Conservation (phyloP, 1,140 invertebrate species). For the Eufriesea mexicana region DNA sequence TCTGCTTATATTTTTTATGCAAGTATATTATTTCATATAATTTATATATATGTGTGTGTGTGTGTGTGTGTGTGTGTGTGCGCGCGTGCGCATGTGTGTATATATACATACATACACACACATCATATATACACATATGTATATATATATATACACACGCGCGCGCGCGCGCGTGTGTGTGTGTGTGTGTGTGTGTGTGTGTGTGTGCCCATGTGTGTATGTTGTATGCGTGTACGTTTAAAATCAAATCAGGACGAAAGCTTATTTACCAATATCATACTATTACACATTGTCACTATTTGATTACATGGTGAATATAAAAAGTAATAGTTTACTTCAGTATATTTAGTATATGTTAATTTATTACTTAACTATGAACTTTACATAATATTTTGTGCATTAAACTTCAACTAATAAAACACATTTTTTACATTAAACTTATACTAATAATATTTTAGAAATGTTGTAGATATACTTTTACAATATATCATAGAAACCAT, state of each 20-base stretch:
- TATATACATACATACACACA: too few species aligned
- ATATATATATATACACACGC: too few species aligned
- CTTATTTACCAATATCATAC: neutral
- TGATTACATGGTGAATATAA: neutral
- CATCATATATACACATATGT: too few species aligned
- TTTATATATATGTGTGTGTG: constrained; percentile 1
- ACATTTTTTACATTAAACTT: neutral
- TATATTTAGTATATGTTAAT: neutral
- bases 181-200: neutral
- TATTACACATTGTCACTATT: neutral
- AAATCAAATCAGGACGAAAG: neutral
- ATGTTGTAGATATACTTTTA: neutral
- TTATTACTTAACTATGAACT: neutral
- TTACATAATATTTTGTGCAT: neutral
- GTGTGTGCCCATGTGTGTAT: fast-evolving
- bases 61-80: neutral
- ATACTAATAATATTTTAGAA: neutral
- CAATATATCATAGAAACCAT: neutral
- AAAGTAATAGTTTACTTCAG: neutral
- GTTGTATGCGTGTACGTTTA: neutral
- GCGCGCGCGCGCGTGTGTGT: too few species aligned
- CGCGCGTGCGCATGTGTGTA: fast-evolving
- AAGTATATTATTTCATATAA: constrained; percentile 31
- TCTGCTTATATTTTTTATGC: constrained; percentile 41
- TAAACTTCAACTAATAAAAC: neutral